Evolutionary conservation across 2,888 invertebrate species (phyloP), one percentile per base, ranked within the genome.

Genomic region (Deilephila porcellus): DNA sequence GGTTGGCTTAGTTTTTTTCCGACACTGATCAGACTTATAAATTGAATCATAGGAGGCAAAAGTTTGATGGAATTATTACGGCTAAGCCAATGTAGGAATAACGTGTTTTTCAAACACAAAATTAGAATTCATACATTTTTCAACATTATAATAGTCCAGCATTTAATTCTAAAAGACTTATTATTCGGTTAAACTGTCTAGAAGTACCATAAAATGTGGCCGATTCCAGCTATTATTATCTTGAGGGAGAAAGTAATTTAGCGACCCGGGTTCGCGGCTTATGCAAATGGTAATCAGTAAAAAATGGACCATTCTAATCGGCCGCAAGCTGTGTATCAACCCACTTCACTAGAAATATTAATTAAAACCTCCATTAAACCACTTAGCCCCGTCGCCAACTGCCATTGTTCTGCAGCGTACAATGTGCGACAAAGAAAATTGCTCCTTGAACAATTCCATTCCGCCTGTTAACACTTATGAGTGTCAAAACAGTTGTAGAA

Each of bases 211-310:
- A 74, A 45, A 75, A 74, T 52, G 70, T 73, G 29, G 75, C 72
- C 77, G 74, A 75, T 79, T 81, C 75, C 76, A 79, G 80, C 75
- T 75, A 72, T 73, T 72, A 67, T 74, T 76, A 76, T 75, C 74
- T 75, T 71, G 74, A 62, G 67, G 71, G 72, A 72, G 77, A 83
- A 84, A 83, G 82, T 86, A 88, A 88, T 88, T 87, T 84, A 83
- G 82, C 83, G 81, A 76, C 79, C 76, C 78, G 82, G 25, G 79
- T 79, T 83, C 83, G 79, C 80, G 80, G 84, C 86, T 90, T 91
- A 91, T 91, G 91, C 87, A 89, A 91, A 91, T 90, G 78, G 77
- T 85, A 86, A 87, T 89, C 86, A 88, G 85, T 82, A 79, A 89
- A 88, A 90, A 89, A 91, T 88, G 87, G 88, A 86, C 83, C 82